phyloP scores from a whole-genome alignment of 2,797 vertebrate species.

The Spinus pinus region DNA sequence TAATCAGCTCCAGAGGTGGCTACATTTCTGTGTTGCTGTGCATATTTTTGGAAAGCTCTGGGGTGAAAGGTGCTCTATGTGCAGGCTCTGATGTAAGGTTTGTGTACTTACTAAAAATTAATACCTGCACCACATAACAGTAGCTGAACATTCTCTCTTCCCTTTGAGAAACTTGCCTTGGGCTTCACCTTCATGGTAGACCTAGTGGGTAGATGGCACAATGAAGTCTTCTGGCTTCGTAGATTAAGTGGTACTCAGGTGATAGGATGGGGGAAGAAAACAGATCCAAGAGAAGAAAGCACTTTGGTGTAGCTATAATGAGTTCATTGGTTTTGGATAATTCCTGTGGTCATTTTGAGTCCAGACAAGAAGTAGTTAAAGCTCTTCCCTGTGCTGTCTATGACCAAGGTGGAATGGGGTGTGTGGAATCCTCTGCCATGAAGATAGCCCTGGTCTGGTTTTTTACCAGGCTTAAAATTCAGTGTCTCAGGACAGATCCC shows the following conservation, averaged over 20 bases:
- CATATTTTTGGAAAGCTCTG: neutral
- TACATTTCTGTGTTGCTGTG: neutral
- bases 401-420: neutral
- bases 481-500: neutral
- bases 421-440: neutral
- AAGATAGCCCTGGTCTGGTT: neutral
- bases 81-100: neutral
- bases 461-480: neutral
- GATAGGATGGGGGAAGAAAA: neutral
- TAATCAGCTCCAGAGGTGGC: neutral
- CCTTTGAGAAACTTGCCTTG: neutral
- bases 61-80: neutral
- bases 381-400: neutral
- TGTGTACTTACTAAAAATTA: neutral
- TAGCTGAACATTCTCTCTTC: neutral
- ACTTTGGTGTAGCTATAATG: neutral
- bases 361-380: neutral
- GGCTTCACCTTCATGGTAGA: neutral
- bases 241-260: neutral
- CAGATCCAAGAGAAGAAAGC: neutral
- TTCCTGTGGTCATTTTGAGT: neutral
- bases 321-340: neutral
- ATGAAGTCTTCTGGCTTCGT: neutral
- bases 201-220: neutral
- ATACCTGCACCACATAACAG: neutral